Evolutionary conservation across 1,140 invertebrate genomes (phyloP).

Genomic region (Antheraea pernyi): DNA sequence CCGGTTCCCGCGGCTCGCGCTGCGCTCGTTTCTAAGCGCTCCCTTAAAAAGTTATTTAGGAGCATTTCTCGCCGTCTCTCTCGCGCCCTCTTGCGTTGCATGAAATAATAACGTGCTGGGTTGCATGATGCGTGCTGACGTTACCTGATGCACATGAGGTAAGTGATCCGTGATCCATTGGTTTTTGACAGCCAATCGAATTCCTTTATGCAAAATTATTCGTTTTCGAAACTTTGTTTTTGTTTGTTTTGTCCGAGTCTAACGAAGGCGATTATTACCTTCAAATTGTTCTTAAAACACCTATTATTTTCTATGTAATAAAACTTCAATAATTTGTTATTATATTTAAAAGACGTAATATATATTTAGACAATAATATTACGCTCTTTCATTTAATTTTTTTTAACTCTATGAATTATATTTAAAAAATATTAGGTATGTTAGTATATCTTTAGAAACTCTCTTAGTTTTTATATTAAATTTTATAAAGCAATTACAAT

Average conservation of each 20-base stretch:
- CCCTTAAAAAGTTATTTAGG: constrained; percentile 58
- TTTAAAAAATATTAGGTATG: too few species aligned
- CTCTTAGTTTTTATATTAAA: too few species aligned
- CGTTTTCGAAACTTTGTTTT: not conserved
- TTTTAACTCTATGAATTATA: too few species aligned
- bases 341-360: too few species aligned
- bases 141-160: constrained; percentile 45
- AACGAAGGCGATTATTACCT: not conserved
- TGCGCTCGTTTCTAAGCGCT: constrained; percentile 58
- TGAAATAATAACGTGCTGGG: constrained; percentile 40
- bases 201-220: not conserved
- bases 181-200: not conserved
- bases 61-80: constrained; percentile 53
- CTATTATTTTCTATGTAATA: too few species aligned
- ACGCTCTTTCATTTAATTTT: too few species aligned
- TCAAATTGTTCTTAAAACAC: too few species aligned
- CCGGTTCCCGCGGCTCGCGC: constrained; percentile 68
- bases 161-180: constrained; percentile 18
- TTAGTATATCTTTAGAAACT: too few species aligned
- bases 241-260: not conserved
- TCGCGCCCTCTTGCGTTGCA: constrained; percentile 57
- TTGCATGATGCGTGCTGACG: constrained; percentile 26
- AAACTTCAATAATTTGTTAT: too few species aligned
- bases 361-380: too few species aligned
- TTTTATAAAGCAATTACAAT: too few species aligned